These are phyloP conservation scores for Cladorhizidae sp. DNA, from an alignment of 37 sponge, comb jelly and placozoan genomes.

Conservation along the genomic window DNA sequence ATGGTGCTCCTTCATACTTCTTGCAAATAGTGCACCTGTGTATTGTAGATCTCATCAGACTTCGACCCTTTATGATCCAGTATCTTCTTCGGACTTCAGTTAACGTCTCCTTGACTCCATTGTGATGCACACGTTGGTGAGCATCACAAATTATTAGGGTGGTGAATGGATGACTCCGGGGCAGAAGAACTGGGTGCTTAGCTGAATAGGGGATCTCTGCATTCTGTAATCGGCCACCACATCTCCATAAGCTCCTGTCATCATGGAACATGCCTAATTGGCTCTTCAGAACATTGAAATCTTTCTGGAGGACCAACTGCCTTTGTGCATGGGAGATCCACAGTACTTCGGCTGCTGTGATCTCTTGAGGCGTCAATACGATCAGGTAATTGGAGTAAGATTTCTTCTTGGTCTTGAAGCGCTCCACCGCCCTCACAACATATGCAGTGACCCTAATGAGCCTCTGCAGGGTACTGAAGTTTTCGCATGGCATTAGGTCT, in stretches of 20 bases:
- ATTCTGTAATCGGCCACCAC: conserved; percentile 33
- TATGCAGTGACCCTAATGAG: too few relatives aligned
- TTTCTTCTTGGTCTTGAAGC: too few relatives aligned
- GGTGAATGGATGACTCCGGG: conserved; percentile 32
- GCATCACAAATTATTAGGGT: conserved; percentile 13
- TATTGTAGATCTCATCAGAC: background rate
- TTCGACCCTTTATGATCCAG: conserved; percentile 36
- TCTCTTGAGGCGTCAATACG: too few relatives aligned
- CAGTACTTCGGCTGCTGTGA: conserved; percentile 3
- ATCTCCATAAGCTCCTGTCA: conserved; percentile 30
- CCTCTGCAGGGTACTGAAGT: too few relatives aligned
- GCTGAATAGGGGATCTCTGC: background rate
- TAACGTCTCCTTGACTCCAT: conserved; percentile 18
- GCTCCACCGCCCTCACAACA: too few relatives aligned
- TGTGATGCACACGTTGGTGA: conserved; percentile 37
- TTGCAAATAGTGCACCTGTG: conserved; percentile 24
- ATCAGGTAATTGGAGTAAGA: too few relatives aligned
- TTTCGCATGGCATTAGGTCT: too few relatives aligned
- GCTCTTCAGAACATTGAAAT: background rate
- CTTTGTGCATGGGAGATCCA: conserved; percentile 17
- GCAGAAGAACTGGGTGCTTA: conserved; percentile 40
- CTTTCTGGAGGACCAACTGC: background rate
- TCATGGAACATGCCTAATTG: conserved; percentile 10
- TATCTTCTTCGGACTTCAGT: conserved; percentile 21
- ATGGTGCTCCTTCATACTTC: conserved; percentile 20